Base-by-base conservation (phyloP, 30 jellyfish, hydroid and myxozoan species). In the Pseudorhiza aurosa region DNA sequence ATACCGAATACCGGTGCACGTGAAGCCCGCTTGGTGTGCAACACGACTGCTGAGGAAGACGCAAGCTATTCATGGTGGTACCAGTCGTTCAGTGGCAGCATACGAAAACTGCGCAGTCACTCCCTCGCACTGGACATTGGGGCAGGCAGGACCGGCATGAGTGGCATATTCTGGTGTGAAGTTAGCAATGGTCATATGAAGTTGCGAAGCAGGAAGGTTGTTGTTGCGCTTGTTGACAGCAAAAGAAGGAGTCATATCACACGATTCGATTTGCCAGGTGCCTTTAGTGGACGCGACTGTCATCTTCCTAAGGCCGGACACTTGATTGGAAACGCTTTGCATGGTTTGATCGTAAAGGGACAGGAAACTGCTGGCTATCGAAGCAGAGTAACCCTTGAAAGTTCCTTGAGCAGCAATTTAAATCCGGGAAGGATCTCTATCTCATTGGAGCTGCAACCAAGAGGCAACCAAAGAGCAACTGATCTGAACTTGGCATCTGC, bases 121-220 rank as follows among this genome's bases (percentile, higher is more conserved):
- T 18, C 88, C 9, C 80, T 87, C 35, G 31, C 70, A 15, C 86
- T 92, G 32, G 58, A 45, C 46, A 35, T 92, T 28, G 72, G 72
- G 14, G 35, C 14, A 9, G 87, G 67, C n/a, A 58, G 64, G 45
- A 12, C 35, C 32, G 26, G 71, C 31, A 72, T 55, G 21, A 76
- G 27, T 57, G 98, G 98, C 0, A 50, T 73, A 7, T 92, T 76
- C 85, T 92, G 98, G 98, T 92, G 98, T 64, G 97, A 92, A 51
- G 95, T 70, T 12, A 72, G 77, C 39, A 49, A 92, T 72, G 98
- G 97, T 21, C 39, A 51, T 27, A 47, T 58, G 75, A 73, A 59
- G 14, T 58, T 92, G 72, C 82, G 82, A 74, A 74, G 95, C 78
- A 72, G 96, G 57, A 85, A 86, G 57, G 97, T 91, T 21, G 83